These are phyloP conservation scores for Caiman crocodilus DNA, from an alignment of 2,797 vertebrate genomes.

Conservation along the genomic window DNA sequence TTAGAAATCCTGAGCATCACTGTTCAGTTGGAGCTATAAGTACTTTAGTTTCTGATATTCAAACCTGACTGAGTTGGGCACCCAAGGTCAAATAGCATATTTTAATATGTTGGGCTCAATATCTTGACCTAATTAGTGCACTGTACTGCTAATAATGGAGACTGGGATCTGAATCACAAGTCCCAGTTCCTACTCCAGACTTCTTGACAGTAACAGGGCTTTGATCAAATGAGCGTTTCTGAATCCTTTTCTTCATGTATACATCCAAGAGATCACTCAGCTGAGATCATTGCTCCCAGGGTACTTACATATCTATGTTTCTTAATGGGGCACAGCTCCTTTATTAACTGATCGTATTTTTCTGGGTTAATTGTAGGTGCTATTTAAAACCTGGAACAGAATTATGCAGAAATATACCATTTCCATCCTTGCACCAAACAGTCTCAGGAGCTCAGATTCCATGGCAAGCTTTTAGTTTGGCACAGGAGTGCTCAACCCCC, in stretches of 20 bases:
- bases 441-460: neutral
- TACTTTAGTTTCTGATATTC: neutral
- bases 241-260: conserved; percentile 5
- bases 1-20: neutral
- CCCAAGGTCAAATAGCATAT: neutral
- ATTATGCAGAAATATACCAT: neutral
- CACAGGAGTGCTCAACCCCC: no score
- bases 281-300: neutral
- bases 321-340: neutral
- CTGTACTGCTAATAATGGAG: conserved; percentile 8
- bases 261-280: neutral
- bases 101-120: neutral
- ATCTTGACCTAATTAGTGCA: neutral
- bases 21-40: neutral
- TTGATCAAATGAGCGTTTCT: conserved; percentile 27
- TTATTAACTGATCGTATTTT: neutral
- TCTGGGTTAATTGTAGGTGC: neutral
- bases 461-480: neutral
- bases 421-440: neutral
- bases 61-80: neutral
- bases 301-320: neutral
- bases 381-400: neutral
- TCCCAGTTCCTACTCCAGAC: conserved; percentile 9
- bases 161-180: neutral
- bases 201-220: neutral